These are phyloP conservation scores for Tokudaia muenninki DNA, from an alignment of 2,797 vertebrate genomes.

Conservation along the genomic window DNA sequence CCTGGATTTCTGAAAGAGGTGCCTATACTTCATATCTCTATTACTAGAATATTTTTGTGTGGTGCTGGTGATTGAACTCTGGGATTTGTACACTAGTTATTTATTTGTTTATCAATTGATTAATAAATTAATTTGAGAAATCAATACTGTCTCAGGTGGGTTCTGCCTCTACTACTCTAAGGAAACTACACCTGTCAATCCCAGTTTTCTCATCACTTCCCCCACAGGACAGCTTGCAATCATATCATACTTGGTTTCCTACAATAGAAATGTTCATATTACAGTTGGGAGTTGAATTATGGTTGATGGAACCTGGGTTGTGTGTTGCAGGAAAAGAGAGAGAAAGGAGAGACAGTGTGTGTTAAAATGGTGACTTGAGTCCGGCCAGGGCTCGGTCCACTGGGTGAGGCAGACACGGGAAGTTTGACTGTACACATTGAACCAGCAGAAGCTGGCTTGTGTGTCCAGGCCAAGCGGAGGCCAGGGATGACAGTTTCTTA, in stretches of 20 bases:
- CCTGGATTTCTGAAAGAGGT: background rate
- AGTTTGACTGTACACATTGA: too few relatives aligned
- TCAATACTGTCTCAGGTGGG: background rate
- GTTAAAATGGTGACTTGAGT: too few relatives aligned
- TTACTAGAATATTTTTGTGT: background rate
- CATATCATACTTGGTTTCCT: background rate
- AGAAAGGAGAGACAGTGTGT: background rate
- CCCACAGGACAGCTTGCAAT: background rate
- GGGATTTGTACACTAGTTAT: background rate
- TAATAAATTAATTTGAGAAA: background rate
- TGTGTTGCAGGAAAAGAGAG: background rate
- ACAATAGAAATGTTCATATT: background rate
- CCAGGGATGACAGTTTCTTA: too few relatives aligned
- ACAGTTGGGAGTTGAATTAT: background rate
- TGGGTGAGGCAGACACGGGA: too few relatives aligned
- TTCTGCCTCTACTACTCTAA: slow-evolving; percentile 37
- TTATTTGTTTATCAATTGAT: background rate
- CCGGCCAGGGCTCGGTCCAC: too few relatives aligned
- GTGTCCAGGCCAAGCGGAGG: too few relatives aligned
- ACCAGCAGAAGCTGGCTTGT: too few relatives aligned
- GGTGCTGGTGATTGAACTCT: background rate
- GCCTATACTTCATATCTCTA: background rate
- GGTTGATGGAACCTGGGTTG: background rate
- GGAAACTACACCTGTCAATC: background rate
- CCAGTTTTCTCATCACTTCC: slow-evolving; percentile 34